phyloP scores from a whole-genome alignment of 2,113 vertebrate genomes.

The Corydoras sp. region DNA sequence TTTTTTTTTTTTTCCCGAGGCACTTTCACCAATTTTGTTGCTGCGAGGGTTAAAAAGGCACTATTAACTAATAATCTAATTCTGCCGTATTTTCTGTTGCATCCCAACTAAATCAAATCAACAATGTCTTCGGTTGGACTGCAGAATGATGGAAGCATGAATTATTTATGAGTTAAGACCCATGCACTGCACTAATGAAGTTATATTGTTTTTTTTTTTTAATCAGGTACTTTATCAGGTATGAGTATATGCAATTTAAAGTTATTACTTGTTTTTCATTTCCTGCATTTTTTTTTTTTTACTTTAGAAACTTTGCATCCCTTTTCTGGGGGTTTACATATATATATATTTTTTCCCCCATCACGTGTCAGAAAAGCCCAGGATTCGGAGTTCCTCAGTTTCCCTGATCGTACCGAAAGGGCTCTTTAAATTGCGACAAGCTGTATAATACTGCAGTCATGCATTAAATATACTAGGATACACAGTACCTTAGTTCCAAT shows the following conservation, averaged over 20 bases:
- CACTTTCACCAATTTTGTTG: constrained; percentile 86
- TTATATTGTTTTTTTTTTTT: constrained; percentile 51
- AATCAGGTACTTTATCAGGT: constrained; percentile 53
- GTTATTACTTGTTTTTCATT: constrained; percentile 49
- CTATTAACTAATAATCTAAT: constrained; percentile 78
- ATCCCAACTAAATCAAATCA: constrained; percentile 62
- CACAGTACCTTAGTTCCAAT: constrained; percentile 77
- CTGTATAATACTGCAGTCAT: constrained; percentile 82
- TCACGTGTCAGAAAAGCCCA: constrained; percentile 67
- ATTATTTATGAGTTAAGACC: constrained; percentile 78
- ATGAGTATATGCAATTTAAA: constrained; percentile 76
- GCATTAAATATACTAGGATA: constrained; percentile 96
- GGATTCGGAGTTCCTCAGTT: constrained; percentile 59
- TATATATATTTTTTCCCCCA: constrained; percentile 49
- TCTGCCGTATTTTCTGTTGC: constrained; percentile 52
- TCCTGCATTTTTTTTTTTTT: constrained; percentile 60
- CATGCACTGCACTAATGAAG: constrained; percentile 87
- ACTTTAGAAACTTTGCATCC: constrained; percentile 65
- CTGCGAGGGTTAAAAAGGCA: constrained; percentile 87
- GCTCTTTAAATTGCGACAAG: constrained; percentile 75
- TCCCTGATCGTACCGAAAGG: constrained; percentile 73
- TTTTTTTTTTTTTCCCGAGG: constrained; percentile 68
- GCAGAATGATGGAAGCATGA: constrained; percentile 76
- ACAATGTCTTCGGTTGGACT: constrained; percentile 55
- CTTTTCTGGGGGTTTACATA: constrained; percentile 69